These are phyloP conservation scores for Scleropages formosus DNA, from an alignment of 2,797 vertebrate genomes.

Conservation along the genomic window DNA sequence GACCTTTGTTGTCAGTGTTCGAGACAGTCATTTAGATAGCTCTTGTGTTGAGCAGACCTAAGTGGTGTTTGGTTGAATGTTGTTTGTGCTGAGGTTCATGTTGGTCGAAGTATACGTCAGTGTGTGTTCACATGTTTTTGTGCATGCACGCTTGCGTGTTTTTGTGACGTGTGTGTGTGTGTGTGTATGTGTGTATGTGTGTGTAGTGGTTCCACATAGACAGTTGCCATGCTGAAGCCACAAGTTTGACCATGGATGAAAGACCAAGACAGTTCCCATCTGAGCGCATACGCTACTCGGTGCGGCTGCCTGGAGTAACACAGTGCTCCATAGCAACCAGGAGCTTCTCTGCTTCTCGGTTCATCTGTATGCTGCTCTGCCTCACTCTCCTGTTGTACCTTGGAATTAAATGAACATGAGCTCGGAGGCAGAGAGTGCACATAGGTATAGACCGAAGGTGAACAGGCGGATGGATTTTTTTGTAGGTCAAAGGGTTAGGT, in stretches of 20 bases:
- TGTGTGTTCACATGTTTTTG: neutral
- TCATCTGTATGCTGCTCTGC: neutral
- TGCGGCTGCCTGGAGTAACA: constrained; percentile 31
- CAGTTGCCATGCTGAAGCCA: no score
- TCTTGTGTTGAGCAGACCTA: neutral
- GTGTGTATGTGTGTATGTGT: constrained; percentile 14
- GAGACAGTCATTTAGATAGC: neutral
- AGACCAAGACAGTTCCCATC: constrained; percentile 27
- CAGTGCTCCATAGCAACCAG: neutral
- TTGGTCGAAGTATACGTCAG: neutral
- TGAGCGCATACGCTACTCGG: constrained; percentile 13
- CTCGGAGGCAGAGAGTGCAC: neutral
- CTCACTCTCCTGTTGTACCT: neutral
- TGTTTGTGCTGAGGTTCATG: no score
- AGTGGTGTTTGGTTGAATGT: neutral
- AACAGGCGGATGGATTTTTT: no score
- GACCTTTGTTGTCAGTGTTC: neutral
- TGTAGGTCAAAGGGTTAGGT: no score
- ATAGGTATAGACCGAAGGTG: neutral
- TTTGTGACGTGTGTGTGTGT: constrained; percentile 7
- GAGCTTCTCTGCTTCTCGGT: neutral
- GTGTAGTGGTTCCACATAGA: constrained; percentile 23
- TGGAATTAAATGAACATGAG: neutral
- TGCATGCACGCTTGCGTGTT: neutral
- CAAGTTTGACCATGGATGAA: constrained; percentile 37